Percentiles rank a stretch among this genome's conserved stretches.
These are phyloP conservation scores for Andrena praecox DNA, from an alignment of 2,888 invertebrate species.

Conservation along the genomic window DNA sequence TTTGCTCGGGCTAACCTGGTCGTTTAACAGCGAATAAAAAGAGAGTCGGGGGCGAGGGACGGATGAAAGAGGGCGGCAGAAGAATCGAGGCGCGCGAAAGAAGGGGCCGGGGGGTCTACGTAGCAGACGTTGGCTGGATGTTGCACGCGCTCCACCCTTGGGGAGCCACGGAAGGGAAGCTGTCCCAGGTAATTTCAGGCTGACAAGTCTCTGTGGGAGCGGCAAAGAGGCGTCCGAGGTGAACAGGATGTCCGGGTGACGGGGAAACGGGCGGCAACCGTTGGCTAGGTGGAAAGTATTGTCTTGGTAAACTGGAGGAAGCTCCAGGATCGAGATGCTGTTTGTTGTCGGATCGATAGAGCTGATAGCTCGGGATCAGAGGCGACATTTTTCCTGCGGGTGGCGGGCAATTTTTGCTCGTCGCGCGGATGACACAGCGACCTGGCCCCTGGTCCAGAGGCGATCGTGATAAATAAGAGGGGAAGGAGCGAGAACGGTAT, in stretches of 20 bases:
- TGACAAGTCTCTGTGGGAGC: constrained; percentile 25
- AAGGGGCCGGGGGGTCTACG: not conserved
- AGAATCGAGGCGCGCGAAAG: constrained; percentile 12
- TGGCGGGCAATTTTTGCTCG: not conserved
- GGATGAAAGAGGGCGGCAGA: not conserved
- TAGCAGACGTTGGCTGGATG: constrained; percentile 26
- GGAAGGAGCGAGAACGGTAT: no score
- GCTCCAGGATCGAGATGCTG: not conserved
- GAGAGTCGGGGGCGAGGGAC: constrained; percentile 5
- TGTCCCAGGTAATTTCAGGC: constrained; percentile 56
- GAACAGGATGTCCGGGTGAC: constrained; percentile 37
- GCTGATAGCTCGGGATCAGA: constrained; percentile 1
- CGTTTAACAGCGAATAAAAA: constrained; percentile 71
- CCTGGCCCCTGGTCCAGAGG: no score
- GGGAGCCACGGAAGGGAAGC: constrained; percentile 54
- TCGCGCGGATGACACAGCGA: not conserved
- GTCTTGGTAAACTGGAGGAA: not conserved
- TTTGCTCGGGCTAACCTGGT: constrained; percentile 69
- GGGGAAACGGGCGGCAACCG: constrained; percentile 27
- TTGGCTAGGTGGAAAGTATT: constrained; percentile 4
- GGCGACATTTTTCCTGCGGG: not conserved
- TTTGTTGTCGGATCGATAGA: constrained; percentile 11
- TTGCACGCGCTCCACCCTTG: constrained; percentile 41
- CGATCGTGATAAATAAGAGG: no score
- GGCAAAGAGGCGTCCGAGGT: not conserved